phyloP scores from a whole-genome alignment of 2,113 vertebrate species.

The Halcyon malimbica region DNA sequence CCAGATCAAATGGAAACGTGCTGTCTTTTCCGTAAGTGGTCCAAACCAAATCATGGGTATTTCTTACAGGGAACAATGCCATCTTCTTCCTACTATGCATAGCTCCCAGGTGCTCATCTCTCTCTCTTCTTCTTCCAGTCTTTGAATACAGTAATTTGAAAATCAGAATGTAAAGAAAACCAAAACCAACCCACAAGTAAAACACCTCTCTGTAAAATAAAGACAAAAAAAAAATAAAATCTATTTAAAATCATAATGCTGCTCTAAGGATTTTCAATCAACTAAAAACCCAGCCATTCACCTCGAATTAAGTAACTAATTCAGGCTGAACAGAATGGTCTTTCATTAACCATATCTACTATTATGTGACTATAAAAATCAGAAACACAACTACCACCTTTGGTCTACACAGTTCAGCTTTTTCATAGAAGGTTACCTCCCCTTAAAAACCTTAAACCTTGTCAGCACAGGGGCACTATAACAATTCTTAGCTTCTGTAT shows the following conservation, averaged over 20 bases:
- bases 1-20: neutral
- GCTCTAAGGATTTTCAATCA: neutral
- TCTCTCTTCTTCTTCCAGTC: neutral
- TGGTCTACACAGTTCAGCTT: neutral
- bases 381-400: neutral
- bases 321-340: neutral
- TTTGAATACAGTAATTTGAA: neutral
- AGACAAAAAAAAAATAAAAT: neutral
- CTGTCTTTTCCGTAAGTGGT: neutral
- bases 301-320: neutral
- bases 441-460: neutral
- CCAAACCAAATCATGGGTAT: neutral
- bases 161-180: neutral
- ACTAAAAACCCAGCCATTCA: neutral
- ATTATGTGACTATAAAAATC: neutral
- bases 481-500: neutral
- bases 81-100: neutral
- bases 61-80: neutral
- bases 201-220: neutral
- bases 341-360: neutral
- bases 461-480: neutral
- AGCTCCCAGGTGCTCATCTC: neutral
- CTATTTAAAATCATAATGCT: neutral
- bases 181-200: neutral
- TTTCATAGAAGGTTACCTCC: neutral